phyloP scores from a whole-genome alignment of 1,140 invertebrate species.

The Dermatophagoides farinae region DNA sequence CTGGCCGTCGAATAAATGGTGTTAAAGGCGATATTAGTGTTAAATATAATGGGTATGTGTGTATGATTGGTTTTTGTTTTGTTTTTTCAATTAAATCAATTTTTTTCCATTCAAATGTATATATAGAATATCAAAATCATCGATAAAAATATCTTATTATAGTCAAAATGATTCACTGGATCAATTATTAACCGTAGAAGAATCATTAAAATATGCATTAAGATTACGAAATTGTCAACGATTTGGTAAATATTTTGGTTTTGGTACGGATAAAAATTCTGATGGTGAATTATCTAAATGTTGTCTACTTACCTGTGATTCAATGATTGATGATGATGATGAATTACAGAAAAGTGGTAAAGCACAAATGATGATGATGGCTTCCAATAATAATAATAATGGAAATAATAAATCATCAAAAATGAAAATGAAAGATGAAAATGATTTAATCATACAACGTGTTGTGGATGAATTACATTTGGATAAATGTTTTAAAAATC shows the following conservation, averaged over 20 bases:
- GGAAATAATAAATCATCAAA: background rate
- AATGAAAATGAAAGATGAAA: background rate
- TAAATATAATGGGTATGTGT: slow-evolving; percentile 7
- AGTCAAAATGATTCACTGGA: slow-evolving; percentile 68
- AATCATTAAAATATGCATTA: slow-evolving; percentile 77
- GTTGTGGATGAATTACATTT: slow-evolving; percentile 37
- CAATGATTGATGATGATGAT: background rate
- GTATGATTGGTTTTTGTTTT: background rate
- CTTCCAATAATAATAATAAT: background rate
- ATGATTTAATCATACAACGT: background rate
- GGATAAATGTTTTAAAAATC: slow-evolving; percentile 52
- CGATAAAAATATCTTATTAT: slow-evolving; percentile 12
- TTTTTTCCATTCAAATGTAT: background rate
- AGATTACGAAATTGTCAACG: slow-evolving; percentile 44
- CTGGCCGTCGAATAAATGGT: slow-evolving; percentile 11
- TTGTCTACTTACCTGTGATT: background rate
- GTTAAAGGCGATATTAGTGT: slow-evolving; percentile 3
- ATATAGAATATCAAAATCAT: background rate
- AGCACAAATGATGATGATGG: no score
- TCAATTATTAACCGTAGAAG: slow-evolving; percentile 62
- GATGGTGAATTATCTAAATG: background rate
- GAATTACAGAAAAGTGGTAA: background rate
- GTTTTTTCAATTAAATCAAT: background rate
- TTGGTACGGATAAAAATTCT: background rate
- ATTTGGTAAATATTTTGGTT: background rate